Base-by-base conservation (phyloP, 2,113 vertebrate genomes). In the Mastomys coucha region DNA sequence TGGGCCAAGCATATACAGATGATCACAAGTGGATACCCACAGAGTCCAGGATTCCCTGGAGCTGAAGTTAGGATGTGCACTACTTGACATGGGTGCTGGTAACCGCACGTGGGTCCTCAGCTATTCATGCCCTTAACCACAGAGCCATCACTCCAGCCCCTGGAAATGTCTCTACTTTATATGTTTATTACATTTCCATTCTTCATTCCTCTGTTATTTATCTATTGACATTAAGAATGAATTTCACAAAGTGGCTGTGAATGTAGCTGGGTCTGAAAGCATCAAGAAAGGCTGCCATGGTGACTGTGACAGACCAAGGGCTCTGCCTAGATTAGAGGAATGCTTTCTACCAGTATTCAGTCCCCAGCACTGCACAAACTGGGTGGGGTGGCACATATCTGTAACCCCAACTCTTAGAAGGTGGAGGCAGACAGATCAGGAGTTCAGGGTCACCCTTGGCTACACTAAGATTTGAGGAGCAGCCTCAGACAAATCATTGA, bases 401-500 rank as follows among this genome's bases (percentile, higher is more conserved):
- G 77, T 53, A 31, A 65, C 24, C 26, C n/a, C 60, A 85, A 60
- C 26, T 26, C 58, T 63, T 17, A 63, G n/a, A n/a, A 84, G 24
- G 42, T 22, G 17, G 42, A 86, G 8, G 17, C 82, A 49, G 42
- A 33, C 67, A 28, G 39, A 49, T 65, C 14, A 33, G 39, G 63
- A 45, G 84, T 45, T 85, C 39, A 45, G 26, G 14, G 60, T 31
- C 42, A 86, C 16, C 63, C 63, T 36, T 87, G 10, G 17, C 42
- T 51, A 49, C 28, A 67, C 42, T 49, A 39, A 36, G 42, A 69
- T 10, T 49, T 87, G 31, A 33, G 60, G 42, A 31, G 26, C 26
- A 45, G 28, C 28, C 39, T 26, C 56, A 63, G 60, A 45, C 24
- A 45, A 84, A 63, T 65, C 2, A 8, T 99, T 10, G 97, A 98